Evolutionary conservation across 2,888 invertebrate genomes (phyloP).

Genomic region (Disparrhopalites patrizii): DNA sequence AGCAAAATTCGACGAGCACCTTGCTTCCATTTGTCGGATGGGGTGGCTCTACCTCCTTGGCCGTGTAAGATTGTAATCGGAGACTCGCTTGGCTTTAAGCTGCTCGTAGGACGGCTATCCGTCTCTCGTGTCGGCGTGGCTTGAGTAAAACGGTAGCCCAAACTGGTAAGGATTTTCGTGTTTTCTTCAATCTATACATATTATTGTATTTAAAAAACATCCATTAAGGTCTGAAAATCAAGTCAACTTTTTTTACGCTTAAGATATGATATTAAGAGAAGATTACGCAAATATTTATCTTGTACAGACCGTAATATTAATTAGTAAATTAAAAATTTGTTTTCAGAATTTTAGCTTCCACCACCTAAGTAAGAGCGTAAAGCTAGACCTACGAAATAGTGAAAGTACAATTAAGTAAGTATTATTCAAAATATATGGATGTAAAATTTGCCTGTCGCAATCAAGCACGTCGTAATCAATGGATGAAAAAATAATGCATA

Average conservation of each 20-base stretch:
- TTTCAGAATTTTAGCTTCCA: no score
- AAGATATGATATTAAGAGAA: background rate
- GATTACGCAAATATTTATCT: no score
- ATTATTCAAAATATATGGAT: no score
- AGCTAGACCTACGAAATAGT: no score
- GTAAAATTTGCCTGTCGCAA: no score
- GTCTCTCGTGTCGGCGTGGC: constrained; percentile 37
- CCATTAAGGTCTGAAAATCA: no score
- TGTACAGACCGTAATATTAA: no score
- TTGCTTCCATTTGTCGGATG: constrained; percentile 69
- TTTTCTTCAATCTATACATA: constrained; percentile 84
- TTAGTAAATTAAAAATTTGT: no score
- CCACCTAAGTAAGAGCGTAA: no score
- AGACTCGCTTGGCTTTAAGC: constrained; percentile 36
- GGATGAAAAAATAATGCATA: no score
- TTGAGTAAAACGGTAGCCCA: constrained; percentile 41
- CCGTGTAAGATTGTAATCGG: constrained; percentile 38
- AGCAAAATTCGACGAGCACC: constrained; percentile 87
- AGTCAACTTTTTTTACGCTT: background rate
- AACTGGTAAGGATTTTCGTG: constrained; percentile 65
- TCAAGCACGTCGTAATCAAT: no score
- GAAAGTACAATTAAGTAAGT: no score
- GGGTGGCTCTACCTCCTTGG: constrained; percentile 46
- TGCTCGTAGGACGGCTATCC: constrained; percentile 26
- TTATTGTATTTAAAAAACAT: background rate